Conservation (phyloP, 2,113 vertebrate species). For the Eulemur rufifrons region DNA sequence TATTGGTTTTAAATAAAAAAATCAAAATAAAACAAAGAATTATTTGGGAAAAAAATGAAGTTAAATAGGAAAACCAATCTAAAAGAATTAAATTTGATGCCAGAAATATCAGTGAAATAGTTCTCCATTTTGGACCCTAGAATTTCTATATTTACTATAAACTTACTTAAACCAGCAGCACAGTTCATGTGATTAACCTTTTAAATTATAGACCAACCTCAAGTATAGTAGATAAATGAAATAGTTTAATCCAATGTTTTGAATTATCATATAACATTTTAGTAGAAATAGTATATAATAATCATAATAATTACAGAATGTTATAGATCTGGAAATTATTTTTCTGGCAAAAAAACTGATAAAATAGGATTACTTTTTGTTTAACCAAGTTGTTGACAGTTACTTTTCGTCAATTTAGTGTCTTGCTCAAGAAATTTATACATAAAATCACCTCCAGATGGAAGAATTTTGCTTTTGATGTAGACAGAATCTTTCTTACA, state of each 20-base stretch:
- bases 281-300: neutral
- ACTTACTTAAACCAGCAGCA: neutral
- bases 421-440: neutral
- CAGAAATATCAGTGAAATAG: neutral
- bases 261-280: neutral
- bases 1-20: slow-evolving; percentile 42
- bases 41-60: neutral
- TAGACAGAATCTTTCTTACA: neutral
- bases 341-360: neutral
- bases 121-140: neutral
- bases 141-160: slow-evolving; percentile 7
- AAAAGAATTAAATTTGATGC: slow-evolving; percentile 39
- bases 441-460: neutral
- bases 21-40: neutral
- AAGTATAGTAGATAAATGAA: neutral
- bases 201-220: neutral
- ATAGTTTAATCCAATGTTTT: slow-evolving; percentile 1
- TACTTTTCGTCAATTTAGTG: neutral
- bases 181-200: slow-evolving; percentile 23
- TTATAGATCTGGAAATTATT: neutral
- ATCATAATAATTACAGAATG: neutral
- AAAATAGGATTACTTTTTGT: neutral
- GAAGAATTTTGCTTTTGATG: neutral
- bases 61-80: neutral
- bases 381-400: neutral